Base-by-base conservation (phyloP, 2,113 vertebrate species). In the Ictalurus punctatus region DNA sequence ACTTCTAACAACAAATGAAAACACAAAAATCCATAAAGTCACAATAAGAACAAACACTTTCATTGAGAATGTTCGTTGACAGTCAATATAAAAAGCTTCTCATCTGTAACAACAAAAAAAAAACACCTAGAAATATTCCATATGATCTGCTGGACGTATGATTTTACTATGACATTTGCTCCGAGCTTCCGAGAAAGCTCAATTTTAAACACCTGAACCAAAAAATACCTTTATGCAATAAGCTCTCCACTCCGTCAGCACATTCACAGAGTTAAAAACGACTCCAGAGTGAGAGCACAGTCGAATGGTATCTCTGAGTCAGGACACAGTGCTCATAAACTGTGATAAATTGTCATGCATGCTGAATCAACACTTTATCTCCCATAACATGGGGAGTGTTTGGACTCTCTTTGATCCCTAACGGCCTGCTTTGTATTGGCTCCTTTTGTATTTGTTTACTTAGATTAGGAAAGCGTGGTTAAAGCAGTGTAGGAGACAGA, bases 291-390 rank as follows among this genome's bases (percentile, higher is more conserved):
- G 30, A 25, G 34, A n/a, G 14, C 56, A 59, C 71, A 78, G 56
- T 73, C 9, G 73, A 16, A 30, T 78, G 73, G 2, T 40, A 23
- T 48, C 10, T 79, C 59, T 34, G 40, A 21, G 9, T 30, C 25
- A 25, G 19, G 25, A 58, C 23, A 48, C 27, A 23, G 34, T 19
- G 37, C 85, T 61, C 37, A 27, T 79, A 74, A 71, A 83, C 30
- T 23, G 21, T 74, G 56, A 76, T 63, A 30, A 74, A 74, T 63
- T 37, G 6, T 63, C 65, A 61, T 19, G 54, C 17, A 17, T 73
- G 1, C 81, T 63, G 81, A 82, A 82, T 87, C 30, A 87, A 23
- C 25, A 61, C 25, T 40, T 88, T 84, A 88, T 84, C 87, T 76
- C 81, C 69, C 37, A 17, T 52, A 65, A 37, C 56, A 12, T 74